Evolutionary conservation across 64 coral and sea anemone species (phyloP).

Genomic region (Dendronephthya gigantea): DNA sequence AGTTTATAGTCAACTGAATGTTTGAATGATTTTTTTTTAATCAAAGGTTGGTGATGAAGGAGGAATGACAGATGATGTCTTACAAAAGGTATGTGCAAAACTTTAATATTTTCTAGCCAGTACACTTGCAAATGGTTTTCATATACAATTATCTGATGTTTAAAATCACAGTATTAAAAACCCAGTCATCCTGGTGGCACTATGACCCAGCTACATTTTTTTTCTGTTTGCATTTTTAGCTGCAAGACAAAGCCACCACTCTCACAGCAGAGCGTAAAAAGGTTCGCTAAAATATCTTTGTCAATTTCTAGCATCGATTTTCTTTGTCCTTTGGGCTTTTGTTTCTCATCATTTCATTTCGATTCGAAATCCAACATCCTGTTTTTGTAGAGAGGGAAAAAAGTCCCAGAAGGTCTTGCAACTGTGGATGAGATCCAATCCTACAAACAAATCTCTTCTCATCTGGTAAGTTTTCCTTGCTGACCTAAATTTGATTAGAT

Average conservation of each 20-base stretch:
- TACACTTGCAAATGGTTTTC: background rate
- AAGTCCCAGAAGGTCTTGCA: slow-evolving; percentile 86
- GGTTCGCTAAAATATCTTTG: slow-evolving; percentile 25
- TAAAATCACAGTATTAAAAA: no score
- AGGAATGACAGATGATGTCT: slow-evolving; percentile 88
- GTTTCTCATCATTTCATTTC: no score
- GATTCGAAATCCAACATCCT: no score
- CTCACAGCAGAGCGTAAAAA: slow-evolving; percentile 99
- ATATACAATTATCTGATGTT: no score
- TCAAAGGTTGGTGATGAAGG: slow-evolving; percentile 76
- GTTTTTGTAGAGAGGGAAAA: slow-evolving; percentile 84
- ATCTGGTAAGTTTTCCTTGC: slow-evolving; percentile 60
- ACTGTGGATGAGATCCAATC: slow-evolving; percentile 68
- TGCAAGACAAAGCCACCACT: slow-evolving; percentile 94
- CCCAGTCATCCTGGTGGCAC: no score
- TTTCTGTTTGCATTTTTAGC: slow-evolving; percentile 34
- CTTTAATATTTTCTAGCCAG: background rate
- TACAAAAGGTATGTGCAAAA: slow-evolving; percentile 66
- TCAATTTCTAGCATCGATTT: no score
- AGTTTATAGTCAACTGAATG: no score
- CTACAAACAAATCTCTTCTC: slow-evolving; percentile 72
- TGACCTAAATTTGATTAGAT: no score
- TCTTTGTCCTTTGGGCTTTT: no score
- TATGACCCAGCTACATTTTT: no score
- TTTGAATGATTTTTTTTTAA: background rate